phyloP scores from a whole-genome alignment of 2,888 invertebrate species.

The Gastrophysa polygoni region DNA sequence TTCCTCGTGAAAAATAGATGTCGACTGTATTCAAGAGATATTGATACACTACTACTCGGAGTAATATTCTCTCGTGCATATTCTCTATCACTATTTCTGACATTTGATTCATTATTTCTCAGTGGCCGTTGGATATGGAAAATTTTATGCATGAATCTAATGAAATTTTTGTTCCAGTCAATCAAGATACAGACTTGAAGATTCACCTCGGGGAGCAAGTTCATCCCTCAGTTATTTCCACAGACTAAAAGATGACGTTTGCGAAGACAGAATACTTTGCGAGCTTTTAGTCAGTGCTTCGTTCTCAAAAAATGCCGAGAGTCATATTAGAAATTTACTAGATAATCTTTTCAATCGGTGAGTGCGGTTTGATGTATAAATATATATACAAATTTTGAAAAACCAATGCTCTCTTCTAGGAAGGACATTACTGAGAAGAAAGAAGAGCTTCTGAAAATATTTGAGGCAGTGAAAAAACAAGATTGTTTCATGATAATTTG shows the following conservation, averaged over 20 bases:
- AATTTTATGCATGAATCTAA: too few species aligned
- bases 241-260: conserved; percentile 44
- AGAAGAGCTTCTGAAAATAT: conserved; percentile 51
- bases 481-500: conserved; percentile 52
- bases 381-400: not conserved
- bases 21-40: too few species aligned
- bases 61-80: too few species aligned
- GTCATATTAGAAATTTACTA: conserved; percentile 50
- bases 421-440: conserved; percentile 49
- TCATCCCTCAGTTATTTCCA: conserved; percentile 43
- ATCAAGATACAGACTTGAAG: conserved; percentile 39
- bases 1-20: too few species aligned
- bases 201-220: conserved; percentile 31
- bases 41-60: too few species aligned
- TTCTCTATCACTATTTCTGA: too few species aligned
- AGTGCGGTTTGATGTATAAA: conserved; percentile 25
- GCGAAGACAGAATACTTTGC: conserved; percentile 52
- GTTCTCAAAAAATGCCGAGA: conserved; percentile 47
- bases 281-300: conserved; percentile 50
- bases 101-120: too few species aligned
- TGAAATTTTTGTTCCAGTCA: conserved; percentile 36
- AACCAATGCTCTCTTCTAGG: conserved; percentile 41
- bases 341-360: conserved; percentile 51
- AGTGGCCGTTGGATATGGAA: too few species aligned
- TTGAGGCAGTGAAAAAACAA: conserved; percentile 52